phyloP scores from a whole-genome alignment of 1,140 invertebrate genomes.

The Gryon sp. region DNA sequence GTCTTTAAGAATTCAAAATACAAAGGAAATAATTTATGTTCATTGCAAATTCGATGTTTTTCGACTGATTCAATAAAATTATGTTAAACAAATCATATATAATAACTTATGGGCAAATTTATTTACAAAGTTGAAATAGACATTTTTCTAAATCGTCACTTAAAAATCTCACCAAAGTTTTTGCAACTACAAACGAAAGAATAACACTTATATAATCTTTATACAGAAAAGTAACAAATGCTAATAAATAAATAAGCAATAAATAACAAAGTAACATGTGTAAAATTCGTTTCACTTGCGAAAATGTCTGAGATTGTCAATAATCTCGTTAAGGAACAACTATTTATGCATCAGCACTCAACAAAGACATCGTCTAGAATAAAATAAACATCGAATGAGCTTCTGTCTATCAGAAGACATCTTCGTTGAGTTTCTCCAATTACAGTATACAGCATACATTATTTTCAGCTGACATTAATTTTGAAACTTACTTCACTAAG shows the following conservation, averaged over 20 bases:
- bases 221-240: background rate
- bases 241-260: slow-evolving; percentile 1
- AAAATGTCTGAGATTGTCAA: slow-evolving; percentile 37
- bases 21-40: slow-evolving; percentile 1
- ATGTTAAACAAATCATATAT: too few relatives aligned
- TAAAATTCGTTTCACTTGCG: slow-evolving; percentile 51
- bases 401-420: slow-evolving; percentile 1
- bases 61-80: slow-evolving; percentile 7
- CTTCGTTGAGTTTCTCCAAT: slow-evolving; percentile 10
- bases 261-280: background rate
- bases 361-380: slow-evolving; percentile 1
- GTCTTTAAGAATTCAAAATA: slow-evolving; percentile 25
- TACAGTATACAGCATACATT: slow-evolving; percentile 21
- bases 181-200: slow-evolving; percentile 1
- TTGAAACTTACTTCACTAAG: slow-evolving; percentile 38
- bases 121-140: background rate
- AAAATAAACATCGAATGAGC: slow-evolving; percentile 14
- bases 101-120: background rate
- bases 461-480: slow-evolving; percentile 41
- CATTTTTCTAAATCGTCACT: background rate
- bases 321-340: slow-evolving; percentile 45
- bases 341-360: slow-evolving; percentile 29
- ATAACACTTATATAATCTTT: background rate
- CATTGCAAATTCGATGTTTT: slow-evolving; percentile 11
- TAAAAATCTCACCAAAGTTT: background rate